These are phyloP conservation scores for Antennarius maculatus DNA, from an alignment of 2,797 vertebrate genomes.

Conservation along the genomic window DNA sequence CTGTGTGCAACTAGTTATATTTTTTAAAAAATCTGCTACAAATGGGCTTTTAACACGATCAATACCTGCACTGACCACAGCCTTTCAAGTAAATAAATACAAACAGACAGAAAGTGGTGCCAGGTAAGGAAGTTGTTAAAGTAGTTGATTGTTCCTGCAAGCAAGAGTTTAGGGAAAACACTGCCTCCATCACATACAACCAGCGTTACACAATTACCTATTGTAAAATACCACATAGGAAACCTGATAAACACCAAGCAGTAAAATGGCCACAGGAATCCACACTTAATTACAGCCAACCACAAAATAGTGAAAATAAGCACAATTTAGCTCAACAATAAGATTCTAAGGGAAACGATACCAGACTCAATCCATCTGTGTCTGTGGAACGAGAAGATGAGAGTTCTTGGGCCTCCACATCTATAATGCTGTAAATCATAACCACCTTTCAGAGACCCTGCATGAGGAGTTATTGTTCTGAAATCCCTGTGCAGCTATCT, in stretches of 20 bases:
- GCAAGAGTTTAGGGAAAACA: conserved; percentile 37
- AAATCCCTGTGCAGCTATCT: conserved; percentile 75
- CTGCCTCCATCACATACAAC: conserved; percentile 26
- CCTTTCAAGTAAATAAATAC: conserved; percentile 7
- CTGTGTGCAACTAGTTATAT: not conserved
- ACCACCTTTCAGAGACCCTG: conserved; percentile 62
- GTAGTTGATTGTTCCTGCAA: conserved; percentile 43
- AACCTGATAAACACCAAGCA: conserved; percentile 42
- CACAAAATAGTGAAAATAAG: conserved; percentile 57
- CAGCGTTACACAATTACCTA: conserved; percentile 34
- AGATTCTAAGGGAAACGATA: conserved; percentile 50
- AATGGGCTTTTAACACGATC: conserved; percentile 4
- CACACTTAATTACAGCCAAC: conserved; percentile 43
- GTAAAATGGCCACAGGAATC: conserved; percentile 54
- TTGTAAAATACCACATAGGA: conserved; percentile 45
- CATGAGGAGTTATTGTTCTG: conserved; percentile 71
- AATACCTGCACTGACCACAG: not conserved
- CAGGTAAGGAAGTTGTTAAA: conserved; percentile 31
- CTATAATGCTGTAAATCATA: conserved; percentile 74
- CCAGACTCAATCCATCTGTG: conserved; percentile 58
- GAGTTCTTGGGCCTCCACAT: conserved; percentile 60
- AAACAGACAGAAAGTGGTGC: conserved; percentile 18
- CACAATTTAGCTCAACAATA: conserved; percentile 40
- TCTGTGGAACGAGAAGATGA: conserved; percentile 70
- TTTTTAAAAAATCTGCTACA: not conserved